phyloP scores from a whole-genome alignment of 1,140 invertebrate species.

The Papilio dardanus region DNA sequence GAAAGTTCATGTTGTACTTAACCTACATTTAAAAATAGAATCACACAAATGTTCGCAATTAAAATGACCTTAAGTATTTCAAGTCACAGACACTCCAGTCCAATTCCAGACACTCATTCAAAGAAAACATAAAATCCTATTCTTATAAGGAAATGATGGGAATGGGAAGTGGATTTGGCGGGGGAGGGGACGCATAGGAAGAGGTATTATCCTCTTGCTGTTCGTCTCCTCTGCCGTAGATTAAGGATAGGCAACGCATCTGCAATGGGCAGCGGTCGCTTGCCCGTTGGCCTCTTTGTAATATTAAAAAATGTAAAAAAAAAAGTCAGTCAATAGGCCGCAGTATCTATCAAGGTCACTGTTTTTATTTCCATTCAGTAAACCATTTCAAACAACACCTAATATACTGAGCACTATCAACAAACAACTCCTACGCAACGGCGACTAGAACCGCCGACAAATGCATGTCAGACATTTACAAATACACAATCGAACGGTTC shows the following conservation, averaged over 20 bases:
- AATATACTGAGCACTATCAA: background rate
- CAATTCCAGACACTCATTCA: background rate
- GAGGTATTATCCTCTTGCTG: too few species aligned
- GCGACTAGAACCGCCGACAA: constrained; percentile 22
- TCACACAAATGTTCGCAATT: background rate
- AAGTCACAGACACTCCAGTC: too few species aligned
- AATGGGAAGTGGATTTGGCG: too few species aligned
- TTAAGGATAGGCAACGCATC: too few species aligned
- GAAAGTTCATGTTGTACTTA: background rate
- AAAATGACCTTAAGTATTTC: background rate
- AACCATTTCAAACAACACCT: background rate
- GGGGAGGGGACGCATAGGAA: too few species aligned
- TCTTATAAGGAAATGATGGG: too few species aligned
- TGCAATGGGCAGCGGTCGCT: too few species aligned
- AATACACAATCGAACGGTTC: constrained; percentile 33
- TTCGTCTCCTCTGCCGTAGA: too few species aligned
- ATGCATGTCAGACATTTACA: constrained; percentile 31
- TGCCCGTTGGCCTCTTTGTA: too few species aligned
- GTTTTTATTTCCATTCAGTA: background rate
- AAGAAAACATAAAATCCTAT: background rate
- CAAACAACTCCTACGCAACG: constrained; percentile 5
- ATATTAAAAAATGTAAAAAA: background rate
- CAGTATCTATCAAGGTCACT: background rate
- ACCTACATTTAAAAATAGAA: background rate
- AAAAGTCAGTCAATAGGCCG: background rate